Base-by-base conservation (phyloP, 2,888 invertebrate genomes). In the Ditylenchus weischeri region DNA sequence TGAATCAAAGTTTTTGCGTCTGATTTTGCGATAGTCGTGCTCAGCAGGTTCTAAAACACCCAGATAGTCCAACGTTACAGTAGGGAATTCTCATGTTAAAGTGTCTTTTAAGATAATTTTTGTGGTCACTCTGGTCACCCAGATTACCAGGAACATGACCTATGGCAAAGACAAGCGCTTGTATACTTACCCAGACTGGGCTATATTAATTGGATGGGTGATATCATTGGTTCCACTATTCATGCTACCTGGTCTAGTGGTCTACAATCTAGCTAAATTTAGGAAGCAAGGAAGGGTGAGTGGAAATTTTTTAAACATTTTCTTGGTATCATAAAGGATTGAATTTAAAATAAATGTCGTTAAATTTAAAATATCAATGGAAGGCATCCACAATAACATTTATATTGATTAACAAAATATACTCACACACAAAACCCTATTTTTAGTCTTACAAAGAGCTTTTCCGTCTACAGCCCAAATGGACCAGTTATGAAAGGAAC, bases 391-490 rank as follows among this genome's bases (percentile, higher is more conserved):
- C 29, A 2, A 29, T 13, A n/a, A n/a, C 18, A 38, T 57, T 57
- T 57, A 29, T 18, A 15, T 54, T 10, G 21, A n/a, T 35, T 35
- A 10, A 35, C 11, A 23, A 19, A 29, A 19, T 19, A n/a, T 6
- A 11, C 51, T 15, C 19, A 38, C 21, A 43, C 15, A 15, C 13
- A 38, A 21, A 59, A 59, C 18, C 23, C 0, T 63, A 51, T n/a
- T 51, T 60, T 47, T 35, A 74, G 74, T 69, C 64, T 35, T 70
- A 67, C 68, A 38, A 38, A 19, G 76, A 75, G 51, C 23, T 74
- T 19, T 68, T 74, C 59, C 68, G 70, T 3, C 65, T 74, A 13
- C 74, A 74, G 51, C 74, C 76, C 35, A 76, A 74, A 62, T 74
- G 74, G 74, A 69, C 74, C 13, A 65, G 72, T n/a, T 76, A 69